Evolutionary conservation across 1,140 invertebrate species (phyloP).

Genomic region (Sarcophaga bullata): DNA sequence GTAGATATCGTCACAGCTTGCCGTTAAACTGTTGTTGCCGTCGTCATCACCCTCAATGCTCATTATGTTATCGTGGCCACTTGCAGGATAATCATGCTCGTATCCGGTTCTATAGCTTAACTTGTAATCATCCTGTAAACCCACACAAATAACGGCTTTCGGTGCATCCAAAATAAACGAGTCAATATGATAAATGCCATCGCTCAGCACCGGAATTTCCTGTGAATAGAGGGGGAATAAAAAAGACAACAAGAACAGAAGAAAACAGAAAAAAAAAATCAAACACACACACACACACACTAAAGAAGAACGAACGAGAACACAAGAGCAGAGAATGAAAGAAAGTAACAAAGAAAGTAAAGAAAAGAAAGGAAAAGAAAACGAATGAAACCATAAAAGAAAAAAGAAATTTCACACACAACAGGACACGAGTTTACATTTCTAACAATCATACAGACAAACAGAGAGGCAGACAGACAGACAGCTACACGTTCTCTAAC

Average conservation of each 20-base stretch:
- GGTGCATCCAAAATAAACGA: conserved; percentile 62
- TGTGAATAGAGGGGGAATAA: conserved; percentile 55
- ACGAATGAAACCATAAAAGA: not conserved
- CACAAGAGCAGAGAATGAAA: conserved; percentile 28
- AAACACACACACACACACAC: not conserved
- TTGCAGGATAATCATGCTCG: not conserved
- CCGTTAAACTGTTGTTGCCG: not conserved
- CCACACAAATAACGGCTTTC: conserved; percentile 64
- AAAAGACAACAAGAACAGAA: conserved; percentile 41
- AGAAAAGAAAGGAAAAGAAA: not conserved
- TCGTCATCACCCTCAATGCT: conserved; percentile 8
- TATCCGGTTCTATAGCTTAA: conserved; percentile 41
- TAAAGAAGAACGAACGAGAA: conserved; percentile 26
- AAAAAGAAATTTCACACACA: conserved; percentile 20
- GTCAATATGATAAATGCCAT: conserved; percentile 64
- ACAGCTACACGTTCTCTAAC: no score
- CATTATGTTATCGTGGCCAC: conserved; percentile 31
- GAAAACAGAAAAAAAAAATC: conserved; percentile 9
- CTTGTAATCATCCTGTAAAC: conserved; percentile 58
- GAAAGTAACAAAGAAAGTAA: conserved; percentile 28
- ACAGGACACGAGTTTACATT: not conserved
- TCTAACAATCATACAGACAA: not conserved
- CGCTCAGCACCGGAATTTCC: conserved; percentile 58
- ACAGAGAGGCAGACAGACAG: not conserved
- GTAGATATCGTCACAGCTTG: not conserved